These are phyloP conservation scores for Pristionchus maxplancki DNA, from an alignment of 2,888 invertebrate species.

Conservation along the genomic window DNA sequence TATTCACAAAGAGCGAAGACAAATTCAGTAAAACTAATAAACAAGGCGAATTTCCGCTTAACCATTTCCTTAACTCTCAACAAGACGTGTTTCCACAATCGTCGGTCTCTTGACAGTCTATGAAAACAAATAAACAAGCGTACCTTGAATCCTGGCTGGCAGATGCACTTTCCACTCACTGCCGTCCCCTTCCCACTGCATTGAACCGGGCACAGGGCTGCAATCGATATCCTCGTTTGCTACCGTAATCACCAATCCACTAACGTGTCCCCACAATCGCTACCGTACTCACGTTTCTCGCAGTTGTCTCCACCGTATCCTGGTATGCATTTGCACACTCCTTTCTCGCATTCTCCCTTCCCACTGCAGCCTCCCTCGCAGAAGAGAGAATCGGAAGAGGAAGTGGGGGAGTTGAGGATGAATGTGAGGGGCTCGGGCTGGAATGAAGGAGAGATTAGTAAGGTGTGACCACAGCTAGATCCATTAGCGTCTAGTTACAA, in stretches of 20 bases:
- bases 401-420: neutral
- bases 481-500: neutral
- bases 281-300: conserved; percentile 88
- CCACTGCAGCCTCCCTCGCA: conserved; percentile 97
- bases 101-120: no score
- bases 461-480: no score
- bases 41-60: no score
- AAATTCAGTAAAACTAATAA: no score
- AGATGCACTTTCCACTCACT: conserved; percentile 80
- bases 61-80: no score
- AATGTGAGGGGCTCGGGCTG: conserved; percentile 37
- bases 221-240: neutral
- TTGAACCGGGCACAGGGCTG: conserved; percentile 95
- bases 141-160: conserved; percentile 62
- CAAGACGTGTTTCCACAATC: no score
- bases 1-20: no score
- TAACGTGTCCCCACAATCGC: neutral
- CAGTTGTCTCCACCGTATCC: conserved; percentile 97
- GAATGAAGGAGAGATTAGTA: no score
- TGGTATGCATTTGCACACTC: conserved; percentile 94
- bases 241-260: neutral
- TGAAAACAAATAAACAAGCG: no score
- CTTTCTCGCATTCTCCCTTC: conserved; percentile 93
- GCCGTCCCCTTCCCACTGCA: conserved; percentile 98
- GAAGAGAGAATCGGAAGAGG: conserved; percentile 1